Base-by-base conservation (phyloP, 2,888 invertebrate species). In the Conops quadrifasciatus region DNA sequence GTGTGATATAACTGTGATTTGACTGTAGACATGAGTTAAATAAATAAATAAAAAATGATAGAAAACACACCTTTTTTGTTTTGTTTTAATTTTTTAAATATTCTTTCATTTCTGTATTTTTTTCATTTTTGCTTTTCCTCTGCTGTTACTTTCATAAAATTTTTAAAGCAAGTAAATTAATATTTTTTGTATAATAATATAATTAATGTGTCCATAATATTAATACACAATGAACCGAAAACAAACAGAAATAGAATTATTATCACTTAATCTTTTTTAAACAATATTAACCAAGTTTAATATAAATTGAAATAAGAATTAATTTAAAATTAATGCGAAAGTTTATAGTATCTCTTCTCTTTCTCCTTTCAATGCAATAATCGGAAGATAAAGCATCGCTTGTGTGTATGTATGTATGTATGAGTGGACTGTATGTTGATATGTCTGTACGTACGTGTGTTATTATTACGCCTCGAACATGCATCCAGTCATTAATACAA, bases 21-120 rank as follows among this genome's bases (percentile, higher is more conserved):
- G n/a, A n/a, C n/a, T n/a, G n/a, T n/a, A n/a, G n/a, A n/a, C n/a
- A n/a, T n/a, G n/a, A n/a, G n/a, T n/a, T n/a, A n/a, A n/a, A n/a
- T n/a, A n/a, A n/a, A n/a, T n/a, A n/a, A n/a, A n/a, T 36, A 56
- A n/a, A 19, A 59, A 69, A 45, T 63, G 69, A 74, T 66, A 70
- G 64, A 70, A 72, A 36, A 36, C 9, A 67, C 64, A 74, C 72
- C 71, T 68, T 73, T 73, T 67, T 74, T 73, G 71, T 53, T 73
- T 73, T 71, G 73, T 72, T 73, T 76, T 78, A 75, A 71, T 59
- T 67, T 74, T 74, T 76, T 79, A 77, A 78, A 78, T 77, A 77
- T 77, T 76, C 77, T 78, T 76, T 75, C 73, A 75, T 70, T 63
- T 78, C 59, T 68, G 72, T 72, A 62, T 69, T 71, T 72, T 59